Evolutionary conservation across 2,888 invertebrate genomes (phyloP), one percentile per base, ranked within the genome.

Genomic region (Hartigia nigra): DNA sequence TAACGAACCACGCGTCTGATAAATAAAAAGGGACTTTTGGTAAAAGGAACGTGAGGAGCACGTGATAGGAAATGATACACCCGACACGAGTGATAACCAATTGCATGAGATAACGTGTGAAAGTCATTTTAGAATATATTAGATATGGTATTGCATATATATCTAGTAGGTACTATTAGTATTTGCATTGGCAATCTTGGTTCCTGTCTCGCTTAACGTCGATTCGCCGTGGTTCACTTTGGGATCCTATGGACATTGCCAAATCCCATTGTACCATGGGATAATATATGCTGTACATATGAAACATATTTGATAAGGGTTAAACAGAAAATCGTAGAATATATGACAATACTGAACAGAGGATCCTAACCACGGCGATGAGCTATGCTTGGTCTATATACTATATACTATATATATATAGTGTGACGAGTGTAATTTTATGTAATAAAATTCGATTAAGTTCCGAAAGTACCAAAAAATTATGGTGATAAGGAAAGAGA

Each of bases 121-220:
- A 55, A 23, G 23, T 55, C 55, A 55, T 55, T 23, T 55, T 55
- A 9, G 23, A 55, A 55, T 55, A 55, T 55, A 55, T 55, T 55
- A 55, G 55, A 34, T 34, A 35, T 31, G 37, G 31, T 31, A 32
- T 72, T 77, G 4, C 69, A 23, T 70, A 76, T 69, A n/a, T 75
- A 12, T 76, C 69, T 34, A 11, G 34, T 39, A 39, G 23, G 55
- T 55, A 55, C 23, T 55, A 31, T 55, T 39, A 36, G 55, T 31
- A 72, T 32, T 82, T 80, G 86, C 84, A 90, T 90, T 90, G 90
- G 89, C 88, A 90, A 91, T 89, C 90, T 91, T 91, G 90, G 90
- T 89, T 89, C 89, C 89, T 90, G 90, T 90, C 91, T 91, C 90
- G 89, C 89, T 90, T 90, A 85, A 83, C 87, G 84, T 86, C 86